A percentile compares a stretch with the other conserved stretches of the same genome.
Evolutionary conservation across 2,888 invertebrate species (phyloP).

Genomic region (Sphecodes monilicornis): DNA sequence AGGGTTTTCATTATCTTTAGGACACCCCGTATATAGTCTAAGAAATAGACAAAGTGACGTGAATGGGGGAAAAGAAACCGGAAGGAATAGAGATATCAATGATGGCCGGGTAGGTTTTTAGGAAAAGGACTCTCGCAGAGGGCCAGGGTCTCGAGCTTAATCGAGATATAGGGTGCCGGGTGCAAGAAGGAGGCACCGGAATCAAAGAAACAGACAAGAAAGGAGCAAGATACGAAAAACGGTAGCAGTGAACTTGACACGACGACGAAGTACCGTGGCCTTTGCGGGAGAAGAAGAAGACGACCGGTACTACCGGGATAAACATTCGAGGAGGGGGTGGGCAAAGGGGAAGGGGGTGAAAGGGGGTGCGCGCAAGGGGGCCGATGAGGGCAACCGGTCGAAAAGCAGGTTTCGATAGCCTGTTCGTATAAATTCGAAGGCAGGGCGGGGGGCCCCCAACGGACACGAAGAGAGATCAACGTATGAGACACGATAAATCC

Average conservation of each 20-base stretch:
- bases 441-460: conserved; percentile 47
- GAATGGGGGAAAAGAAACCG: neutral
- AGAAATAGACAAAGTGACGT: neutral
- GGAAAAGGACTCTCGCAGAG: neutral
- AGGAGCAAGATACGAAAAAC: conserved; percentile 51
- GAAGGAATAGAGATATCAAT: conserved; percentile 3
- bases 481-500: conserved; percentile 68
- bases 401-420: conserved; percentile 70
- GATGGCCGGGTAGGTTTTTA: neutral
- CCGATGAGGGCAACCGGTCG: conserved; percentile 68
- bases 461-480: conserved; percentile 66
- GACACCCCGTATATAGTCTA: too few species aligned
- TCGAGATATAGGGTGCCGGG: conserved; percentile 23
- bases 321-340: neutral
- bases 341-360: neutral
- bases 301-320: conserved; percentile 46
- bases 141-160: conserved; percentile 8
- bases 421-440: conserved; percentile 64
- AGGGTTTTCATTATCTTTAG: too few species aligned
- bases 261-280: conserved; percentile 65
- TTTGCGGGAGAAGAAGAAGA: conserved; percentile 52
- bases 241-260: conserved; percentile 76
- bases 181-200: conserved; percentile 22
- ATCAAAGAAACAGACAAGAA: conserved; percentile 33
- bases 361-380: conserved; percentile 2